Conservation (phyloP, 2,888 invertebrate species). For the Eupithecia pulchellata region DNA sequence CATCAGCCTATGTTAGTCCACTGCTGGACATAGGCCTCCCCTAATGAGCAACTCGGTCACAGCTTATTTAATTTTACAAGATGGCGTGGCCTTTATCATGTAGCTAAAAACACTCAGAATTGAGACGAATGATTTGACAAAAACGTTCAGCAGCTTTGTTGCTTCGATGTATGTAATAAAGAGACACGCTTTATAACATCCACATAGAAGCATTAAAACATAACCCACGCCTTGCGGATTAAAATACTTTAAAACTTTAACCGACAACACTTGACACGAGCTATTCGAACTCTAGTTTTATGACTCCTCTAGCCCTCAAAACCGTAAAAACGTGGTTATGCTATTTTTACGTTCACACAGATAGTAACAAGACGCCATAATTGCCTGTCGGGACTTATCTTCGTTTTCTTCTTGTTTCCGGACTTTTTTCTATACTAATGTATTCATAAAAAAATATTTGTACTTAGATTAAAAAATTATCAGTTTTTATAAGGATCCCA, state of each 20-base stretch:
- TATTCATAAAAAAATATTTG: too few species aligned
- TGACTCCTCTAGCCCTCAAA: constrained; percentile 37
- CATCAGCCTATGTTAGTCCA: too few species aligned
- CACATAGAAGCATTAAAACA: neutral
- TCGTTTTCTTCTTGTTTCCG: neutral
- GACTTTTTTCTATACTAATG: neutral
- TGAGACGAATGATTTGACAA: too few species aligned
- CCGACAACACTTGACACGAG: constrained; percentile 5
- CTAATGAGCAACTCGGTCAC: too few species aligned
- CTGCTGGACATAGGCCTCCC: too few species aligned
- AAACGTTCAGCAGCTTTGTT: neutral
- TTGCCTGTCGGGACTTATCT: constrained; percentile 7
- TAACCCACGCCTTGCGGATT: neutral
- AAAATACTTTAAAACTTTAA: constrained; percentile 5
- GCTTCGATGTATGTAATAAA: neutral
- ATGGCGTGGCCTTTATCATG: too few species aligned
- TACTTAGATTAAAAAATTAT: too few species aligned
- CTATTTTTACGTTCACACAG: constrained; percentile 43
- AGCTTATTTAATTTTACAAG: too few species aligned
- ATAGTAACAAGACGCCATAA: constrained; percentile 4
- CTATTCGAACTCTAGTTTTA: constrained; percentile 18
- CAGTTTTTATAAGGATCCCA: too few species aligned
- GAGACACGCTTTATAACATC: too few species aligned
- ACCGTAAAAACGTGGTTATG: constrained; percentile 42
- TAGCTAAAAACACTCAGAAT: too few species aligned